phyloP scores from a whole-genome alignment of 2,888 invertebrate species.

The Ecdyonurus torrentis region DNA sequence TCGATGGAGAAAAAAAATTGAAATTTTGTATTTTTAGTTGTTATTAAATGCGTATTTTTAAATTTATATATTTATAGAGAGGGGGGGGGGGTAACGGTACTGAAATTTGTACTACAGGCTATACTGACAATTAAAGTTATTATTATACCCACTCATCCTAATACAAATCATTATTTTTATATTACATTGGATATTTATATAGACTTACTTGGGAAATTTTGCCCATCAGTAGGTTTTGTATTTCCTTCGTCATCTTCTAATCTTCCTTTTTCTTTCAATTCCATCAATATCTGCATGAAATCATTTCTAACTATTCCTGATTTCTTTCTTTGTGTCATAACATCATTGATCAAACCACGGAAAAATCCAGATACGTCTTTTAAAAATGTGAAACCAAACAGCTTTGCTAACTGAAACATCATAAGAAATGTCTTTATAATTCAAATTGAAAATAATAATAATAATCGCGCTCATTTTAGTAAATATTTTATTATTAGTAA shows the following conservation, averaged over 20 bases:
- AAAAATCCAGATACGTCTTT: constrained; percentile 2
- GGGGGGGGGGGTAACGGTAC: too few relatives aligned
- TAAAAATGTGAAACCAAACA: neutral
- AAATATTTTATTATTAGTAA: too few relatives aligned
- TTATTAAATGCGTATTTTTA: too few relatives aligned
- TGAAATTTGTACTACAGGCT: neutral
- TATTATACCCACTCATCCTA: neutral
- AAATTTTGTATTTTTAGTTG: too few relatives aligned
- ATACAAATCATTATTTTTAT: neutral
- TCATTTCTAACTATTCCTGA: neutral
- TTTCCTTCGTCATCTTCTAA: neutral
- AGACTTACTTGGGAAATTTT: too few relatives aligned
- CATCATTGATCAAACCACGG: neutral
- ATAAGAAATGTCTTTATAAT: too few relatives aligned
- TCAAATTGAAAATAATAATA: too few relatives aligned
- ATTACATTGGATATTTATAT: too few relatives aligned
- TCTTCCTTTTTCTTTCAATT: constrained; percentile 4
- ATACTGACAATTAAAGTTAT: neutral
- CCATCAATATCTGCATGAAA: constrained; percentile 4
- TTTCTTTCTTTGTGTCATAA: constrained; percentile 1
- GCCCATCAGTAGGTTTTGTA: too few relatives aligned
- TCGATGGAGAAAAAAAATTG: too few relatives aligned
- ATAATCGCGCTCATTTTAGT: too few relatives aligned
- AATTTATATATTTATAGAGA: too few relatives aligned
- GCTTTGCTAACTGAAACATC: neutral